Base-by-base conservation (phyloP, 2,888 invertebrate genomes). In the Oxycera nigricornis region DNA sequence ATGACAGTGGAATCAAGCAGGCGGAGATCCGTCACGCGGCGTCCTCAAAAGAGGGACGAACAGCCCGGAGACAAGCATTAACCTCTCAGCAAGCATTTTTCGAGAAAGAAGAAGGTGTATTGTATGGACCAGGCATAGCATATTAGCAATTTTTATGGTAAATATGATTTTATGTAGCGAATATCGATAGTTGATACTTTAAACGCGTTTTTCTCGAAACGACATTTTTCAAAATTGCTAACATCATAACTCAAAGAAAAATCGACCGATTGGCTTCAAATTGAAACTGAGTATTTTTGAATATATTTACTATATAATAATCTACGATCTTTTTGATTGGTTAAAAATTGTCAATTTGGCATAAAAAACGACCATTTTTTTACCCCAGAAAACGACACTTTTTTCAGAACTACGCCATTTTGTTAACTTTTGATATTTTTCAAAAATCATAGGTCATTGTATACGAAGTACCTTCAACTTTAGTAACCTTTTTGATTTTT, bases 371-470 rank as follows among this genome's bases (percentile, higher is more conserved):
- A n/a, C n/a, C n/a, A n/a, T n/a, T n/a, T n/a, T n/a, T n/a, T n/a
- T n/a, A n/a, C n/a, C n/a, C n/a, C n/a, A n/a, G n/a, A n/a, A 50
- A 9, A 11, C n/a, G 9, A 50, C 7, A 50, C 7, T 4, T 50
- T 50, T 50, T 50, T 9, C 7, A 50, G n/a, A 50, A 50, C n/a
- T 50, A n/a, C 9, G 50, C 50, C 9, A 50, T 9, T 11, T 50
- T 50, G 50, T 50, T 50, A 50, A 50, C 7, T n/a, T 50, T 50
- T n/a, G n/a, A n/a, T 50, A n/a, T 50, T 50, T 50, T 50, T n/a
- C 50, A 7, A 3, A 3, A 17, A 35, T 35, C 17, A 4, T 11
- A 17, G 50, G 9, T 50, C 9, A 50, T 50, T 7, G 50, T 50
- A 50, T 3, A 17, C 9, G 50, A 4, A 50, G 17, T 50, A 17